Evolutionary conservation across 2,113 vertebrate genomes (phyloP).

Genomic region (Pluvialis apricaria): DNA sequence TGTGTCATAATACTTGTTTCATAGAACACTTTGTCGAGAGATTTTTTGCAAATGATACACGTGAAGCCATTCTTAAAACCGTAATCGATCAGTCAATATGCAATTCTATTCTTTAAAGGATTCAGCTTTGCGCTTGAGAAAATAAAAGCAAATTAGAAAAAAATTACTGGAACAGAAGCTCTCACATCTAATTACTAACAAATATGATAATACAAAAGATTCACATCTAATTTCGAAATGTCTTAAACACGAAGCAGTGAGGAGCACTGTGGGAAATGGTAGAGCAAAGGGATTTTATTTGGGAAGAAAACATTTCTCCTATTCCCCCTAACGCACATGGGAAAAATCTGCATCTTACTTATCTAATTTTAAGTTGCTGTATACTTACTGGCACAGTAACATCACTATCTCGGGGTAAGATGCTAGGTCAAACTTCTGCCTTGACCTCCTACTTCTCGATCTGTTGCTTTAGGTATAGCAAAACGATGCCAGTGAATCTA

Average conservation of each 20-base stretch:
- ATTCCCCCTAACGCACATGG: not conserved
- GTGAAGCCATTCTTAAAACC: not conserved
- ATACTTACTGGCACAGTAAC: not conserved
- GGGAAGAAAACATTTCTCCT: not conserved
- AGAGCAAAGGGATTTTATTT: not conserved
- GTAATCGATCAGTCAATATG: rapidly evolving
- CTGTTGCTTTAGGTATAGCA: not conserved
- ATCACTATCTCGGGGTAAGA: not conserved
- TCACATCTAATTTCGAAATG: not conserved
- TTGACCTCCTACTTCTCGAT: not conserved
- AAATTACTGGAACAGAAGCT: not conserved
- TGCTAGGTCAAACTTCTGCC: not conserved
- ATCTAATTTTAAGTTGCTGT: not conserved
- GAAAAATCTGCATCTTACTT: not conserved
- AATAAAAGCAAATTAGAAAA: not conserved
- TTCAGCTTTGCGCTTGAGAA: not conserved
- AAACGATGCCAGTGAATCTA: not conserved
- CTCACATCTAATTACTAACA: not conserved
- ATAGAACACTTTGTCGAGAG: not conserved
- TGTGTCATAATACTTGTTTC: not conserved
- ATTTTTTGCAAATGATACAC: not conserved
- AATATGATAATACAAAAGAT: not conserved
- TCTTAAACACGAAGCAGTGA: not conserved
- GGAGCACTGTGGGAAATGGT: not conserved
- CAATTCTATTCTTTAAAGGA: not conserved